Evolutionary conservation across 2,113 vertebrate genomes (phyloP), one percentile per base, ranked within the genome.

Genomic region (Cynocephalus volans): DNA sequence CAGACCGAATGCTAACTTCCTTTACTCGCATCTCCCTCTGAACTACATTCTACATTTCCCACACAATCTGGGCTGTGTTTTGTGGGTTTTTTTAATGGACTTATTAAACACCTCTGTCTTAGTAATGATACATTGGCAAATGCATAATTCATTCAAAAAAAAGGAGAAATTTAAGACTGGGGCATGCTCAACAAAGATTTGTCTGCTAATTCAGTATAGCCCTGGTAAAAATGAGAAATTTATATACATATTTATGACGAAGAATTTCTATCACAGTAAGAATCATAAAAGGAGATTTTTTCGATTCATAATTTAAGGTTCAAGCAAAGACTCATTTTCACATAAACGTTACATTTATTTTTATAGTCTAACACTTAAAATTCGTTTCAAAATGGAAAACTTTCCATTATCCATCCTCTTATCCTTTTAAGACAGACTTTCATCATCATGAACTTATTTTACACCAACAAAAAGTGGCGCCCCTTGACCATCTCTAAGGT

Each of bases 301-400:
- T 75, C 12, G 18, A 56, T 76, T 62, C 11, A 11, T 62, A 52
- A 58, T 5, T 84, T 69, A 89, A 86, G 45, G n/a, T 86, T 82
- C 64, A 77, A 95, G 24, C 36, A 64, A 88, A 93, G 83, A 93
- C 15, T 64, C 36, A 82, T 70, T 86, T 90, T 93, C 48, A 76
- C 31, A 11, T 75, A 90, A 85, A 54, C 60, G 54, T 62, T 72
- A 33, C 9, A 83, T 93, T 94, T 83, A 56, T 31, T 72, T 77
- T 88, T 75, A 69, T 10, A 85, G 10, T 64, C 45, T 26, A 84
- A 67, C 41, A 33, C 21, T 81, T 91, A 56, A 90, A 80, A 41
- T 93, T 26, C 52, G 36, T 67, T 97, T 67, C 26, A 73, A 93
- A 82, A 82, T 5, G 45, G 77, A 62, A 91, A 82, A 36, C 26